Evolutionary conservation across 2,888 invertebrate species (phyloP), one percentile per base, ranked within the genome.

Genomic region (Augochlorella aurata): DNA sequence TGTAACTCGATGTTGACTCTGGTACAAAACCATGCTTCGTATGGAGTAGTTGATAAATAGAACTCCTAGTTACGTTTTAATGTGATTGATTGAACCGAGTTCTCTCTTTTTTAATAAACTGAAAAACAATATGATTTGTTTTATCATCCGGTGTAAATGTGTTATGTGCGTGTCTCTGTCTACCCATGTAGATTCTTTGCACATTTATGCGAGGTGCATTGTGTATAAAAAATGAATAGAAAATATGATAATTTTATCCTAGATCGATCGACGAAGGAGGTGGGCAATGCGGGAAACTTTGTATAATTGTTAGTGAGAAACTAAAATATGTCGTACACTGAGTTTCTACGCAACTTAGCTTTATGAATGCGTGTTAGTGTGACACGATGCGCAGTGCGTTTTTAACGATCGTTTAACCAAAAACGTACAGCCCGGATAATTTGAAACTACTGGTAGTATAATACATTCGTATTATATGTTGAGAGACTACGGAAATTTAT

Each of bases 321-420:
- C 49, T 73, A 24, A 61, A 16, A 49, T 74, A 71, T 5, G 38
- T 85, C 76, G 79, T 85, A 82, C 83, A 73, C 83, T 85, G 77
- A 85, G 80, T 89, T 89, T 85, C 83, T 73, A 83, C 76, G 77
- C 69, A 75, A 85, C 81, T 86, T 87, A 75, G 77, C 50, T 77
- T 82, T 77, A 81, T 73, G 83, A 84, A 83, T 79, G 77, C 78
- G 76, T 87, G 88, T 85, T 77, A 85, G 73, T 78, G 78, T 87
- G 83, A 80, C 83, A 79, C 38, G 79, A 83, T 76, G 84, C 77
- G 85, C 83, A 89, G 90, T 89, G 87, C 90, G 89, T 89, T 91
- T 90, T 89, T 89, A 90, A 91, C 88, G 85, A 65, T 44, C 16
- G 58, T 58, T 77, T 79, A 84, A 66, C 2, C 78, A 77, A 61